Base-by-base conservation (phyloP, 1,140 invertebrate genomes). In the Lutraria rhynchaena region DNA sequence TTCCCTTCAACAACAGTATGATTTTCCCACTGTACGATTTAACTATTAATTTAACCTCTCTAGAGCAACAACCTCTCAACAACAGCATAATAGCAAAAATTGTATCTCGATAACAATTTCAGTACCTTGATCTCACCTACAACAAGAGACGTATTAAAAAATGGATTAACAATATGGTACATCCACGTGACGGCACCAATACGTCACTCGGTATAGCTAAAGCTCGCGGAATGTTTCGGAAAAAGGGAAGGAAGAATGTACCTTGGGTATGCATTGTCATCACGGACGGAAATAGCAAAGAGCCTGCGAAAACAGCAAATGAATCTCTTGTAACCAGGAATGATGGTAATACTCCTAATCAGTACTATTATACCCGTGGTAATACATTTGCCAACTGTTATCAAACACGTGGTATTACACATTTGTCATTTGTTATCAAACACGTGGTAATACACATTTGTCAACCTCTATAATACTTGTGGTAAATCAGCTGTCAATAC, bases 201-300 rank as follows among this genome's bases (percentile, higher is more conserved):
- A 73, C 81, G 3, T 15, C 37, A 49, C 35, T 70, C n/a, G 67
- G 70, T 24, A 74, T 84, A 0, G 29, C 15, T 15, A 73, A 51
- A 55, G 75, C 65, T 51, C 81, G n/a, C 15, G 17, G 75, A 37
- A 41, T 81, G 15, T 71, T 73, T n/a, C 17, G 31, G 0, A 22
- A 49, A 0, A 27, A 63, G 1, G 78, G 69, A 15, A 37, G 84
- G 22, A 31, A 13, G 13, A 41, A 74, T 24, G 77, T 86, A 19
- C 76, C 77, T 0, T 77, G 73, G 44, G 58, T 83, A 0, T 81
- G 67, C 24, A 82, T 86, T 11, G 78, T 86, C 19, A 84, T 86
- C 33, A 86, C 85, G 5, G 85, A 86, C 24, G 83, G 85, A 15
- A 15, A 58, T 17, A 77, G 74, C 29, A 82, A 80, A n/a, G 27